Percentiles rank a stretch among this genome's conserved stretches.
These are phyloP conservation scores for Drosophila quinaria DNA, from an alignment of 2,888 invertebrate genomes.

Conservation along the genomic window DNA sequence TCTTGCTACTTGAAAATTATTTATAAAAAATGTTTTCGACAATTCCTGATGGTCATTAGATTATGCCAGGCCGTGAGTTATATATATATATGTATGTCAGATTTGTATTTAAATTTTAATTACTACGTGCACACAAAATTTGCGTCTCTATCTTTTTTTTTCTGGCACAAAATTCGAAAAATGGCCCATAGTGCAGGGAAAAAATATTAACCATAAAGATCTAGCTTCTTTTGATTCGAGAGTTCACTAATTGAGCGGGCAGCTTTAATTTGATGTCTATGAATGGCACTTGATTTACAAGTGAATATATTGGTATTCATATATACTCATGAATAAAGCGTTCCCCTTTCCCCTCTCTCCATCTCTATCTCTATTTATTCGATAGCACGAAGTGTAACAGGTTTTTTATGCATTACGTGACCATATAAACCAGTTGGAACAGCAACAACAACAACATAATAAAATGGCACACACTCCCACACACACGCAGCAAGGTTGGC, in stretches of 20 bases:
- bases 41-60: no score
- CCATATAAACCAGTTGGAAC: constrained; percentile 45
- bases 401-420: constrained; percentile 79
- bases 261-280: constrained; percentile 56
- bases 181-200: no score
- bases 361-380: not conserved
- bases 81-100: no score
- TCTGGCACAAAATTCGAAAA: no score
- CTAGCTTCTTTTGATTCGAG: constrained; percentile 1
- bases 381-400: constrained; percentile 56
- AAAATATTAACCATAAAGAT: not conserved
- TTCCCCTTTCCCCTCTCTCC: not conserved
- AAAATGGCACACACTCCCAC: constrained; percentile 7
- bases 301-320: constrained; percentile 1
- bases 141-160: no score
- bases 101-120: no score
- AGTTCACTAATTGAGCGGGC: constrained; percentile 57
- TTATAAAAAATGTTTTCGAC: no score
- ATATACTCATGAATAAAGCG: constrained; percentile 29
- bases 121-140: no score
- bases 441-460: not conserved
- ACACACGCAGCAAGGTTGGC: constrained; percentile 39
- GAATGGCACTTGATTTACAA: constrained; percentile 6
- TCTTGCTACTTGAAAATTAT: no score
- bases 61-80: no score